These are phyloP conservation scores for Calidris pugnax DNA, from an alignment of 2,113 vertebrate species.

Conservation along the genomic window DNA sequence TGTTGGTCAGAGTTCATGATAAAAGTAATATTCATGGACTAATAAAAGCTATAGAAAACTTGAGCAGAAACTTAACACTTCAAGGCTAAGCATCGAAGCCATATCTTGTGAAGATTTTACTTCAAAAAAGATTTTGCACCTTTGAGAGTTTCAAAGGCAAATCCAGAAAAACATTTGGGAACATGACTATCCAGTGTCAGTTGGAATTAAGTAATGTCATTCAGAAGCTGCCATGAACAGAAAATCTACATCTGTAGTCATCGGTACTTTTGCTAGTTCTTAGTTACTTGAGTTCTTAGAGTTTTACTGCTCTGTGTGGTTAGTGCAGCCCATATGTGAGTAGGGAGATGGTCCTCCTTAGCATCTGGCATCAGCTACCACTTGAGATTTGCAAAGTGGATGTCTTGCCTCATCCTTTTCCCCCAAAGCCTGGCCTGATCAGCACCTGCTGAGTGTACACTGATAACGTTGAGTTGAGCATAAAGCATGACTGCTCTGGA, in stretches of 20 bases:
- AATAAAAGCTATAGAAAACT: neutral
- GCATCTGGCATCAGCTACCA: neutral
- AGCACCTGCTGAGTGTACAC: neutral
- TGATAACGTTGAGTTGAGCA: neutral
- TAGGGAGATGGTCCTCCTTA: neutral
- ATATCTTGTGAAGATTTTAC: neutral
- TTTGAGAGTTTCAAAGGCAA: constrained; percentile 3
- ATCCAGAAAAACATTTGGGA: neutral
- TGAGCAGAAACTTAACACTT: neutral
- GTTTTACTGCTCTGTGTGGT: neutral
- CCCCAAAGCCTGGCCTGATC: neutral
- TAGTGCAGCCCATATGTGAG: neutral
- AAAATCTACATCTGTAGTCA: neutral
- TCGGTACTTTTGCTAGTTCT: neutral
- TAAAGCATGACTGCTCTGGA: neutral
- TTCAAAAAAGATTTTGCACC: neutral
- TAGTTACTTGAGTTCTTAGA: neutral
- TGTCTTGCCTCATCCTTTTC: neutral
- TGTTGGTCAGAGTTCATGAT: neutral
- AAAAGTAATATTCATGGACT: neutral
- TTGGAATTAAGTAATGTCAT: neutral
- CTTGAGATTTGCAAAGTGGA: neutral
- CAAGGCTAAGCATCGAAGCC: neutral
- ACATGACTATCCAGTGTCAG: neutral
- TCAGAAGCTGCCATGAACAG: neutral